These are phyloP conservation scores for Thaumetopoea pityocampa DNA, from an alignment of 1,140 invertebrate species.

Conservation along the genomic window DNA sequence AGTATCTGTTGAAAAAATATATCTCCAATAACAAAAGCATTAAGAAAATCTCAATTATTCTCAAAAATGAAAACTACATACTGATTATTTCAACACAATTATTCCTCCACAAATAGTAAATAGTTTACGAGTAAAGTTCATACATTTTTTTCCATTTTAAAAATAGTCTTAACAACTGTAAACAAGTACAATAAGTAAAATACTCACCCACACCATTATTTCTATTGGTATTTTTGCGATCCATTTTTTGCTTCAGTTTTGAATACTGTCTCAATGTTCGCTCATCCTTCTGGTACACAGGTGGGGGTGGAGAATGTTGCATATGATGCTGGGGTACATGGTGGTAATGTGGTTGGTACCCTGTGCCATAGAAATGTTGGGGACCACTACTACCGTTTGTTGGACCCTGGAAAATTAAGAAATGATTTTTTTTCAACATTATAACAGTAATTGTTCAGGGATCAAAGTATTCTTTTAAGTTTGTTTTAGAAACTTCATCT, in stretches of 20 bases:
- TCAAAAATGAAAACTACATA: too few relatives aligned
- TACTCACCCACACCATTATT: constrained; percentile 73
- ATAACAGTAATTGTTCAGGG: too few relatives aligned
- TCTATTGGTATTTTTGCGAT: constrained; percentile 75
- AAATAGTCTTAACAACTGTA: background rate
- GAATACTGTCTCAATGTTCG: constrained; percentile 84
- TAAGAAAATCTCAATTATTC: too few relatives aligned
- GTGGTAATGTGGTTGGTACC: constrained; percentile 79
- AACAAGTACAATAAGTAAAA: background rate
- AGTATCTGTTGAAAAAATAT: too few relatives aligned
- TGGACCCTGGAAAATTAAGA: constrained; percentile 63
- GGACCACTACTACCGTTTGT: constrained; percentile 80
- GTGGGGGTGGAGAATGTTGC: constrained; percentile 77
- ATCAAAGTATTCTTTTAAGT: too few relatives aligned
- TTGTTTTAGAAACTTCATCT: too few relatives aligned
- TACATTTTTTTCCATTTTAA: too few relatives aligned
- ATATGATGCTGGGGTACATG: constrained; percentile 73
- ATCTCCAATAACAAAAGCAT: too few relatives aligned
- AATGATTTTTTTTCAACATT: too few relatives aligned
- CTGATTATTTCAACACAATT: too few relatives aligned
- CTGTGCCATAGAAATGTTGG: constrained; percentile 78
- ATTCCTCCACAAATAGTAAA: too few relatives aligned
- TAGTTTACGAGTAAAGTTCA: too few relatives aligned
- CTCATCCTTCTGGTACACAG: constrained; percentile 84
- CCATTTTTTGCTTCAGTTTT: constrained; percentile 85